Conservation (phyloP, 2,113 vertebrate species). For the Gallinago media region DNA sequence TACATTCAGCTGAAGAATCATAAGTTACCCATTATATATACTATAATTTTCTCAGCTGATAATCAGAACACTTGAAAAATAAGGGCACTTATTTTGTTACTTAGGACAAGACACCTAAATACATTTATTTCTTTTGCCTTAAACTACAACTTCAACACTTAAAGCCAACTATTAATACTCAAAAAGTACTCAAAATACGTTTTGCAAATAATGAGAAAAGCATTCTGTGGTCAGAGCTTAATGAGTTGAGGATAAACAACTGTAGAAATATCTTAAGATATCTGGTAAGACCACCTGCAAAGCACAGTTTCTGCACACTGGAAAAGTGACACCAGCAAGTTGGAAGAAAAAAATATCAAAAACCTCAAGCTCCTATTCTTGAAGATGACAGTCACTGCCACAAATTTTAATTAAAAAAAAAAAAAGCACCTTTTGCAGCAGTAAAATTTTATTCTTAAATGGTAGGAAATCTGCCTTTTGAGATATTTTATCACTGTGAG, state of each 20-base stretch:
- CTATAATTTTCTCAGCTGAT: background rate
- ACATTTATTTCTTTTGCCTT: background rate
- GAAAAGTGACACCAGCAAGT: background rate
- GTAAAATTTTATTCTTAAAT: background rate
- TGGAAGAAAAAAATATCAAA: background rate
- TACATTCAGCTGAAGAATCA: background rate
- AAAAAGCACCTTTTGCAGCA: background rate
- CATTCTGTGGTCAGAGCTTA: background rate
- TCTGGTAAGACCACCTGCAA: background rate
- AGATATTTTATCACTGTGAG: background rate
- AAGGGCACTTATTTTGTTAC: background rate
- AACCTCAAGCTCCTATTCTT: background rate
- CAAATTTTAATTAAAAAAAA: background rate
- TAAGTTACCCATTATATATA: background rate
- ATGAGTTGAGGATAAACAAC: background rate
- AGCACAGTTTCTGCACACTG: background rate
- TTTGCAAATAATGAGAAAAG: background rate
- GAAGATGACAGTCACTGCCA: background rate
- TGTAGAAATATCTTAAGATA: background rate
- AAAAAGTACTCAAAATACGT: background rate
- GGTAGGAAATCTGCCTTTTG: background rate
- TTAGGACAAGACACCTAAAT: background rate
- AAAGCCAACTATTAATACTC: background rate
- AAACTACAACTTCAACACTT: background rate
- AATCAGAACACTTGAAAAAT: background rate